phyloP scores from a whole-genome alignment of 2,113 vertebrate species.

The human region GRCh38 chr1:42331501-42332000 shows the following conservation, averaged over 20 bases:
- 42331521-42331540: neutral
- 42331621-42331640: neutral
- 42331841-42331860: neutral
- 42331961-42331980: constrained; percentile 20
- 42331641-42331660: neutral
- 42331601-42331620: neutral
- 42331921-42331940: constrained; percentile 49
- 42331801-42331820: constrained; percentile 13
- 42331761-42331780: neutral
- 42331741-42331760: constrained; percentile 35
- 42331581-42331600: neutral
- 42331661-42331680: neutral
- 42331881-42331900: neutral
- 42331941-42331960: constrained; percentile 31
- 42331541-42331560: neutral
- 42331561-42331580: neutral
- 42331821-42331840: neutral
- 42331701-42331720: constrained; percentile 19
- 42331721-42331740: neutral
- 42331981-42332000: neutral
- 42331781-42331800: neutral
- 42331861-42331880: neutral
- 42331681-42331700: neutral
- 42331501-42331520: neutral
- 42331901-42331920: neutral